phyloP scores from a whole-genome alignment of 2,113 vertebrate genomes.

The Chloropsis hardwickii region DNA sequence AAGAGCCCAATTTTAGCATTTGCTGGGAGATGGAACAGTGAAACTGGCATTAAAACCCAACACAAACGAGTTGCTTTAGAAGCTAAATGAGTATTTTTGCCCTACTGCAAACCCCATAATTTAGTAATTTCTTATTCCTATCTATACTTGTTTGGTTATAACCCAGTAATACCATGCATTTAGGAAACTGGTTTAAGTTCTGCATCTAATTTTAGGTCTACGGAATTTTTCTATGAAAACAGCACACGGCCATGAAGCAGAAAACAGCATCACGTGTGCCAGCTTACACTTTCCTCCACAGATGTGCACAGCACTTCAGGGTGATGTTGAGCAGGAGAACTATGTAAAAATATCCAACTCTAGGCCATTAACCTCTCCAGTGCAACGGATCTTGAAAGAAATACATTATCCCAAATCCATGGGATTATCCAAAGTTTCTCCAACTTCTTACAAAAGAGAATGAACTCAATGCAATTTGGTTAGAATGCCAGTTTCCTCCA shows the following conservation, averaged over 20 bases:
- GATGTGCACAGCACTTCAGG: conserved; percentile 27
- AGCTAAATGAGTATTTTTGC: neutral
- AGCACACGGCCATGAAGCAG: conserved; percentile 46
- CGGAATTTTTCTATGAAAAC: neutral
- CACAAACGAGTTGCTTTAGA: neutral
- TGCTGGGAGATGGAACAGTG: conserved; percentile 21
- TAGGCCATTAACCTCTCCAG: neutral
- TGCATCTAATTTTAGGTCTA: conserved; percentile 22
- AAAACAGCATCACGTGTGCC: conserved; percentile 42
- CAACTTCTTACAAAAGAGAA: conserved; percentile 49
- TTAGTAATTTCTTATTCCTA: conserved; percentile 1
- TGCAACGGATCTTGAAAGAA: conserved; percentile 7
- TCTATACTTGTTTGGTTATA: neutral
- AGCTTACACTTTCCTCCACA: neutral
- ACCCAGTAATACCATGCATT: conserved; percentile 11
- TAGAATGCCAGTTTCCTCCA: conserved; percentile 73
- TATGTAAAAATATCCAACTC: conserved; percentile 1
- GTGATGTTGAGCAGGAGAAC: conserved; percentile 1
- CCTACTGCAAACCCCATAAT: neutral
- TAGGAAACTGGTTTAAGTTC: conserved; percentile 1
- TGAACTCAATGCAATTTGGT: conserved; percentile 64
- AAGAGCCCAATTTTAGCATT: conserved; percentile 34
- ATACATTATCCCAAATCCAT: neutral
- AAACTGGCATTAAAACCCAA: conserved; percentile 68
- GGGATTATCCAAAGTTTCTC: conserved; percentile 6